Base-by-base conservation (phyloP, 2,888 invertebrate genomes). In the Hemaris fuciformis region DNA sequence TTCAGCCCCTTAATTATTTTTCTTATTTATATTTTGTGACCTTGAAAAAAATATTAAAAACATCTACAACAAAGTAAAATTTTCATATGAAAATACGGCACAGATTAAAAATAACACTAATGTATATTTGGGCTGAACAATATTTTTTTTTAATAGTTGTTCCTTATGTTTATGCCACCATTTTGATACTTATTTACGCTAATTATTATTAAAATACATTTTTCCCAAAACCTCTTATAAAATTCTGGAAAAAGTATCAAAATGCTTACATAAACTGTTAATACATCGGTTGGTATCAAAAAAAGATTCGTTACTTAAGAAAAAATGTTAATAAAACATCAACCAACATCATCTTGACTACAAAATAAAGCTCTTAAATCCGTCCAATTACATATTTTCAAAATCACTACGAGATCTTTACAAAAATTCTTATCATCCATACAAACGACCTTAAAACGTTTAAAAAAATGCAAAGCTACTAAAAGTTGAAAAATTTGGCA, bases 341-440 rank as follows among this genome's bases (percentile, higher is more conserved):
- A 27, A 48, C 27, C 48, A 25, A 53, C 8, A 10, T 38, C n/a
- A n/a, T n/a, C 23, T n/a, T 31, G 18, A 31, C 27, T 53, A 53
- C 53, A 31, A 27, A 53, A 53, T 53, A 53, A 53, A 53, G 53
- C 53, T 53, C 27, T 53, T 31, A 53, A 48, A 53, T 18, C 18
- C 27, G 53, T 53, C 10, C 18, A 53, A 23, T 25, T 25, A 27
- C 27, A 25, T 18, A 3, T 27, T 53, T 53, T 27, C 31, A 31
- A 31, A 53, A 53, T 8, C 53, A 18, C 53, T 53, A 53, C 53
- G 53, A 53, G 31, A 53, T 53, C 31, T 53, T 53, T 31, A 31
- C 53, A 53, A 53, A 53, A 53, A 53, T n/a, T 53, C 53, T 27
- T 31, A 53, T 31, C 31, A 53, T 53, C 4, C 48, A 48, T 48